Evolutionary conservation across 1,140 invertebrate species (phyloP), one percentile per base, ranked within the genome.

Genomic region (Drosophila lini): DNA sequence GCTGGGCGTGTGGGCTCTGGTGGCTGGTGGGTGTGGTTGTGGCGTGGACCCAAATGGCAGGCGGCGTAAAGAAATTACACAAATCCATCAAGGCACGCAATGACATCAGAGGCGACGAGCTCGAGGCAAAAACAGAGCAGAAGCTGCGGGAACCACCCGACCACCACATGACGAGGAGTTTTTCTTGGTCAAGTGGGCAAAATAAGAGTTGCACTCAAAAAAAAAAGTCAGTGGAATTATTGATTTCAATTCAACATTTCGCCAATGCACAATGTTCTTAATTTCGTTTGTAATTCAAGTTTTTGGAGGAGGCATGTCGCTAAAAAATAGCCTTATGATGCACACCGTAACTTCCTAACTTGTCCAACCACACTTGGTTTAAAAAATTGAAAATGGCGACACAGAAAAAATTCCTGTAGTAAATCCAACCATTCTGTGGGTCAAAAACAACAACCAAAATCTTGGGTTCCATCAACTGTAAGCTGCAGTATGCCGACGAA

Each of bases 71-170:
- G 82, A 88, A 86, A 86, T 86, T 75, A 79, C 82, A 76, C 52
- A 74, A 80, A 86, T 86, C 83, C 82, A 86, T 86, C 83, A 86
- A 69, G 48, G 62, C 70, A 86, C 62, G 76, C 50, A 82, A 80
- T 79, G 82, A 86, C 70, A 82, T 74, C 70, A 86, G 78, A 41
- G 34, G 61, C 36, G 58, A 67, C 48, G 60, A 45, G 69, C 47
- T 58, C 52, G 41, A 47, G n/a, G 8, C 50, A 28, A 41, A 11
- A 28, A 45, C 36, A 10, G 7, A 41, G 31, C 15, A 5, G 50
- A 19, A 52, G 38, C 15, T 42, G 32, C 9, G 25, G 32, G 38
- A 38, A 36, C 15, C 16, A 48, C 19, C 45, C 22, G 15, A 28
- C 65, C 45, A 36, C 67, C 32, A 74, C 56, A 74, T 74, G 47